These are phyloP conservation scores for Drosophila imparisetae DNA, from an alignment of 2,888 invertebrate species.

Conservation along the genomic window DNA sequence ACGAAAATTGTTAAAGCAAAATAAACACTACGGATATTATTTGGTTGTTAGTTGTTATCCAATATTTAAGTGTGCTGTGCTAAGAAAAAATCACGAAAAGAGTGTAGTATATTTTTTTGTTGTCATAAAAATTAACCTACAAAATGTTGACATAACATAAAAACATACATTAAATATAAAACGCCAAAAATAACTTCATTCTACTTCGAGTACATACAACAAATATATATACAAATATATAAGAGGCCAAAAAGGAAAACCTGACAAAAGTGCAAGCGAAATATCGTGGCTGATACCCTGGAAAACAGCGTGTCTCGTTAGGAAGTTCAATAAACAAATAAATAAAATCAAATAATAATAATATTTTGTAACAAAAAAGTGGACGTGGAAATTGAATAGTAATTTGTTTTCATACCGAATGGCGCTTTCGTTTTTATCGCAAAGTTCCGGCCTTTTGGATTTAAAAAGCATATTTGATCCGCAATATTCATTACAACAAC, in stretches of 20 bases:
- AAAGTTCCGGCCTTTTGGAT: constrained; percentile 82
- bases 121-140: constrained; percentile 46
- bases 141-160: constrained; percentile 64
- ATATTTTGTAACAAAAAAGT: neutral
- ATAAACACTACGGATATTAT: constrained; percentile 69
- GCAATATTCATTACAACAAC: constrained; percentile 70
- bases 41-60: constrained; percentile 76
- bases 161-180: constrained; percentile 32
- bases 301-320: constrained; percentile 51
- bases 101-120: constrained; percentile 39
- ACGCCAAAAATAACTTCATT: constrained; percentile 40
- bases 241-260: constrained; percentile 39
- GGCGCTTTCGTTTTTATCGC: constrained; percentile 84
- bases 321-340: constrained; percentile 14
- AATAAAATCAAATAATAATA: constrained; percentile 6
- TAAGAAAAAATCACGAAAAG: constrained; percentile 22
- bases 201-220: constrained; percentile 57
- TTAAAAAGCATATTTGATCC: constrained; percentile 84
- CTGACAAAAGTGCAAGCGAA: constrained; percentile 71
- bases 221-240: constrained; percentile 15
- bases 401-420: constrained; percentile 78
- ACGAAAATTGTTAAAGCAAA: constrained; percentile 33
- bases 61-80: constrained; percentile 63
- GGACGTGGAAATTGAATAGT: constrained; percentile 25
- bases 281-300: constrained; percentile 45